phyloP scores from a whole-genome alignment of 1,140 invertebrate genomes.

The Agrypnia vestita region DNA sequence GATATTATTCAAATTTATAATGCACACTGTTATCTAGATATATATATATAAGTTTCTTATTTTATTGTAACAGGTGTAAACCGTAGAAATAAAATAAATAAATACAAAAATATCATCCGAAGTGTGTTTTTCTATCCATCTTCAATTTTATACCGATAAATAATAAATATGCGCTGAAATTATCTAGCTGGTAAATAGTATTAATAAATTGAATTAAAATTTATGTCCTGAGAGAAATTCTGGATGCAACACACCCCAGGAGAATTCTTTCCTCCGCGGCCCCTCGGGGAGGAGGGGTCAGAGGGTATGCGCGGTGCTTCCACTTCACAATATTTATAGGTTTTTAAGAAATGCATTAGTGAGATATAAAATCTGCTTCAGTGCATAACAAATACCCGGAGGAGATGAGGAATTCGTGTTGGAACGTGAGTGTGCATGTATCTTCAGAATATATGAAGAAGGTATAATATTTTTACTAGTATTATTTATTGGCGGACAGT shows the following conservation, averaged over 20 bases:
- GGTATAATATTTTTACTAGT: too few species aligned
- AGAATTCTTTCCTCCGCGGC: background rate
- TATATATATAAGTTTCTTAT: too few species aligned
- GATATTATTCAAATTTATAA: too few species aligned
- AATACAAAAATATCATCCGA: too few species aligned
- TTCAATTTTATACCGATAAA: too few species aligned
- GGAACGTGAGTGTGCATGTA: too few species aligned
- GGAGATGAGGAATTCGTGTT: background rate
- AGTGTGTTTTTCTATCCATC: too few species aligned
- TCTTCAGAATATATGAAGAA: too few species aligned
- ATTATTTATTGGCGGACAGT: too few species aligned
- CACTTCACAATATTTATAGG: slow-evolving; percentile 60
- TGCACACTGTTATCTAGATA: too few species aligned
- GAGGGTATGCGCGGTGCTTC: background rate
- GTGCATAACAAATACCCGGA: slow-evolving; percentile 52
- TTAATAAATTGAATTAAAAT: slow-evolving; percentile 45
- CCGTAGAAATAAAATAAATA: too few species aligned
- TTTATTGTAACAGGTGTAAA: too few species aligned
- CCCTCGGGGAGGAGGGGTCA: slow-evolving; percentile 18
- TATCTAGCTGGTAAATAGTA: slow-evolving; percentile 35
- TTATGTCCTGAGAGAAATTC: slow-evolving; percentile 49
- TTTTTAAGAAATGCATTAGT: slow-evolving; percentile 62
- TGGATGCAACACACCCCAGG: background rate
- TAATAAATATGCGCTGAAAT: background rate
- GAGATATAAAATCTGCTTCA: slow-evolving; percentile 61